A percentile compares a stretch with the other conserved stretches of the same genome.
Evolutionary conservation across 2,888 invertebrate species (phyloP).

Genomic region (Hoplodrina ambigua): DNA sequence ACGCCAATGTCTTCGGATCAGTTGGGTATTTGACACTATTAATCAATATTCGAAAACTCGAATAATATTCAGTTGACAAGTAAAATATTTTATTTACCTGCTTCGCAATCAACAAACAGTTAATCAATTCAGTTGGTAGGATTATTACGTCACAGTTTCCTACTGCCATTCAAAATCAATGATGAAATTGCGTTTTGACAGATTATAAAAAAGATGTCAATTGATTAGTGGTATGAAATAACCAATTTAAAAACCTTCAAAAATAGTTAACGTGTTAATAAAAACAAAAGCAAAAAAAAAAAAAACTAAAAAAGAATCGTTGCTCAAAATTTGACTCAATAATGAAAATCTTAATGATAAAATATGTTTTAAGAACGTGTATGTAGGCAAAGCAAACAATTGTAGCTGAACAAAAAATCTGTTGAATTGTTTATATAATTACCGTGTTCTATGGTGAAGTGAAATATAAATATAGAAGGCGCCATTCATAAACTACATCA

Average conservation of each 20-base stretch:
- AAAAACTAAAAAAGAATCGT: not conserved
- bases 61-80: too few species aligned
- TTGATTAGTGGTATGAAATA: too few species aligned
- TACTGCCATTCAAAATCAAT: too few species aligned
- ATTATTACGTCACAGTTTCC: too few species aligned
- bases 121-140: too few species aligned
- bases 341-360: not conserved
- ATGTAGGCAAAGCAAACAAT: conserved; percentile 5
- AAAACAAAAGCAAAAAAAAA: not conserved
- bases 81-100: too few species aligned
- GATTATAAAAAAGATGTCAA: too few species aligned
- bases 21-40: not conserved
- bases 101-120: too few species aligned
- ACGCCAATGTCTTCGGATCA: not conserved
- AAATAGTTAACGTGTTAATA: not conserved
- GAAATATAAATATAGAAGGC: not conserved
- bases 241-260: not conserved
- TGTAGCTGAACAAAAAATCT: conserved; percentile 13
- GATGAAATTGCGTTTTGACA: too few species aligned
- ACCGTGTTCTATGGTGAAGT: conserved; percentile 17
- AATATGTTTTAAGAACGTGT: not conserved
- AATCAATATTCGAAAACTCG: not conserved
- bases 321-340: not conserved
- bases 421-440: conserved; percentile 22
- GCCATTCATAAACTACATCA: too few species aligned